phyloP scores from a whole-genome alignment of 2,113 vertebrate species.

The Anseranas semipalmata region DNA sequence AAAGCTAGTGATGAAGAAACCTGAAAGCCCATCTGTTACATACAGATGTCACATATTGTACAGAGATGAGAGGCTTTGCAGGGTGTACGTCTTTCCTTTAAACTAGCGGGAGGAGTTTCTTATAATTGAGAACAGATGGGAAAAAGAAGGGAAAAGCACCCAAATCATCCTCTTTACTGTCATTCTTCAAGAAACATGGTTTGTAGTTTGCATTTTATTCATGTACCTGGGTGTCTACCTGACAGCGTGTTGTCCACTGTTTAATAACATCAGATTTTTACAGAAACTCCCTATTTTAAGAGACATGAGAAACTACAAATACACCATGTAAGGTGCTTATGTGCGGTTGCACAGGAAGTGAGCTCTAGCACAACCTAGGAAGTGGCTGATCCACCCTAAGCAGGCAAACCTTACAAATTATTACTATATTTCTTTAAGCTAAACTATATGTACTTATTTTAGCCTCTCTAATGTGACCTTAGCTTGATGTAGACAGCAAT shows the following conservation, averaged over 20 bases:
- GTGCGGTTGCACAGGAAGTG: not conserved
- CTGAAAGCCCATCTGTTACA: constrained; percentile 76
- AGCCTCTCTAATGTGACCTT: not conserved
- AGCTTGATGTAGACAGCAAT: not conserved
- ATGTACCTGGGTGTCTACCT: not conserved
- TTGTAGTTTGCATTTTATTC: constrained; percentile 21
- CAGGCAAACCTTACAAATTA: not conserved
- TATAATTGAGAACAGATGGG: constrained; percentile 75
- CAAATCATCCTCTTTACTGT: constrained; percentile 51
- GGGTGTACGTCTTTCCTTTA: constrained; percentile 60
- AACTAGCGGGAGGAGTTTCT: constrained; percentile 67
- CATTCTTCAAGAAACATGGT: constrained; percentile 32
- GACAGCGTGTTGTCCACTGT: not conserved
- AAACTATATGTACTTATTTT: not conserved
- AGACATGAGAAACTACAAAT: not conserved
- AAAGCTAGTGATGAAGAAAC: constrained; percentile 68
- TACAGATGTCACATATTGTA: constrained; percentile 76
- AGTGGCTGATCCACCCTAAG: not conserved
- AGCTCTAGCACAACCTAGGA: not conserved
- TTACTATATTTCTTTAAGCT: not conserved
- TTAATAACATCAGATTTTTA: constrained; percentile 24
- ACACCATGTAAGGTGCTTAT: not conserved
- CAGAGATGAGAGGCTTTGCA: constrained; percentile 62
- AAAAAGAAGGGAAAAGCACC: constrained; percentile 44
- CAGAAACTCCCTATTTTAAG: not conserved